Evolutionary conservation across 2,888 invertebrate genomes (phyloP), one percentile per base, ranked within the genome.

Genomic region (Leptinotarsa juncta): DNA sequence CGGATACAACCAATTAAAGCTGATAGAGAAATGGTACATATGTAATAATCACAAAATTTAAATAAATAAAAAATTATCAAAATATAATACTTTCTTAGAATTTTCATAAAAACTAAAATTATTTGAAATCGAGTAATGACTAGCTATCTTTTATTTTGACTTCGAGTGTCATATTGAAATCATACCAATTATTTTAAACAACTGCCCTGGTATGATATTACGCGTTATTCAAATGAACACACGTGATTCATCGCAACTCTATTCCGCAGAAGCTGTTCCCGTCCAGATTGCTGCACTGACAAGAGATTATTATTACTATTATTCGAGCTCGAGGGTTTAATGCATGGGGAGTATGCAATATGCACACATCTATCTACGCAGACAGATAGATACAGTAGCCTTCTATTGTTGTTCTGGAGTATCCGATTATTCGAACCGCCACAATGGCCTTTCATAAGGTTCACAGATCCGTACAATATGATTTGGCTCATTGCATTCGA

Each of bases 401-500:
- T 81, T 81, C 80, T 70, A 83, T 85, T 85, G 84, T 86, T 84
- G 78, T 77, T 77, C 79, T 80, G 79, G 83, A 85, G 85, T 85
- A 87, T 86, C 87, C 86, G 87, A 86, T 87, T 87, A 85, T 85
- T 84, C 83, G 81, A 82, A 82, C 83, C 82, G 82, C 81, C 81
- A 80, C 79, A 81, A 83, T 85, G 82, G 84, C 84, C 84, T 83
- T 87, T 87, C 85, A 87, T 82, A 81, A 82, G 83, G 83, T 82
- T 83, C 86, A 86, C 82, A 83, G 84, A 85, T 83, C 85, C 86
- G 86, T 85, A 85, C 85, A 87, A 86, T 86, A 87, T 87, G 86
- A 85, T 86, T 84, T 86, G 88, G 86, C 87, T 87, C 87, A 87
- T 87, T 87, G 87, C 87, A 84, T 85, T 79, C 83, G 84, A 85